These are phyloP conservation scores for Amiota mariae DNA, from an alignment of 2,888 invertebrate genomes.

Conservation along the genomic window DNA sequence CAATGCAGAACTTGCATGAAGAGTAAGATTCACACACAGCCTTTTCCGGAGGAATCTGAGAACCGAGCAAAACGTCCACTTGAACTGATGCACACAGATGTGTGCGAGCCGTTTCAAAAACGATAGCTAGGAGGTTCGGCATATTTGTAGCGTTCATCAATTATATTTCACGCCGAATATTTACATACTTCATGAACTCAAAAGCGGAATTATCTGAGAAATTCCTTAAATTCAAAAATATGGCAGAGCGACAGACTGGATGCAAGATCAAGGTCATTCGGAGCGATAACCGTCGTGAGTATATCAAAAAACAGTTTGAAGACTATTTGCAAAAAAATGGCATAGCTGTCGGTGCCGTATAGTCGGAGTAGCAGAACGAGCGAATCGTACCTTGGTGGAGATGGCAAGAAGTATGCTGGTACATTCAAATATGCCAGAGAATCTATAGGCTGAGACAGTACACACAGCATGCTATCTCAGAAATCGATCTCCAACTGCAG, in stretches of 20 bases:
- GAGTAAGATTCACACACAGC: no score
- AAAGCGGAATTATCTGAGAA: constrained; percentile 23
- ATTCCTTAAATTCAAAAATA: constrained; percentile 32
- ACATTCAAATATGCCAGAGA: neutral
- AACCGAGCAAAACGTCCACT: neutral
- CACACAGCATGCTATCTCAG: neutral
- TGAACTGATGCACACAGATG: neutral
- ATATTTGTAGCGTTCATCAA: constrained; percentile 35
- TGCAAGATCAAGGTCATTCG: no score
- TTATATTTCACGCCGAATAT: constrained; percentile 22
- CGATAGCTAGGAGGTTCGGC: no score
- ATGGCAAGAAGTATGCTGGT: neutral
- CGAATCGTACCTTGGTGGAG: no score
- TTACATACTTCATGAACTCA: constrained; percentile 36
- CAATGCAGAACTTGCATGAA: no score
- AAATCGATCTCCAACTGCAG: constrained; percentile 15
- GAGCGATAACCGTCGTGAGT: constrained; percentile 37
- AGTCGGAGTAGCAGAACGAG: constrained; percentile 13
- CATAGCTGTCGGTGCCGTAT: constrained; percentile 32
- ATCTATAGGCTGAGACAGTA: neutral
- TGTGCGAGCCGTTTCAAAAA: neutral
- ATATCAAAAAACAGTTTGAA: constrained; percentile 30
- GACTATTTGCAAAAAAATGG: constrained; percentile 37
- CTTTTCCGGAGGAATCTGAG: neutral
- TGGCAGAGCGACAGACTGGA: constrained; percentile 20